These are phyloP conservation scores for Alligator mississippiensis DNA, from an alignment of 2,113 vertebrate genomes.

Conservation along the genomic window DNA sequence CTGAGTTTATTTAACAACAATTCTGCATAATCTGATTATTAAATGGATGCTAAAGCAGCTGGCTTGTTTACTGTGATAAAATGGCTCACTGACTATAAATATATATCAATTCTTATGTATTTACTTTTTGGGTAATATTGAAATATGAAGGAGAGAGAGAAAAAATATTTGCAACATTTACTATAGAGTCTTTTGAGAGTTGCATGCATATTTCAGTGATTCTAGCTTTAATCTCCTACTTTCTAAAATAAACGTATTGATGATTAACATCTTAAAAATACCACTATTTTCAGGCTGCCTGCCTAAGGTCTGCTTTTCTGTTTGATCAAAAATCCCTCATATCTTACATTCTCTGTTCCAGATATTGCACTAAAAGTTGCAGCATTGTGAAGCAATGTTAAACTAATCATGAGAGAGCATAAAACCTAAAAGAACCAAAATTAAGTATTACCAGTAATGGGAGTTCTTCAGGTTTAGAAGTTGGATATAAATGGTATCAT, in stretches of 20 bases:
- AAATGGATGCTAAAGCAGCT: background rate
- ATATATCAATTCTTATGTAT: background rate
- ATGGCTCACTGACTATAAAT: background rate
- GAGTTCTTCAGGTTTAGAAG: background rate
- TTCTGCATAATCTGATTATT: background rate
- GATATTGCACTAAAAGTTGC: background rate
- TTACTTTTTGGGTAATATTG: background rate
- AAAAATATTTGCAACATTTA: background rate
- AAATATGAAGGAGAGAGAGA: background rate
- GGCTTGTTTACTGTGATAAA: background rate
- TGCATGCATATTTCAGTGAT: background rate
- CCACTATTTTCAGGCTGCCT: background rate
- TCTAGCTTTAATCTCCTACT: background rate
- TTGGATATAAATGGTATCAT: background rate
- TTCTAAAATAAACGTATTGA: background rate
- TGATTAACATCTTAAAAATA: background rate
- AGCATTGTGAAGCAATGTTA: background rate
- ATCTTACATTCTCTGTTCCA: background rate
- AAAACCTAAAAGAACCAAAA: background rate
- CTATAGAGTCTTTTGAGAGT: background rate
- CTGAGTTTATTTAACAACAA: background rate
- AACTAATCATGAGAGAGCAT: background rate
- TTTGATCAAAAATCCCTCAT: background rate
- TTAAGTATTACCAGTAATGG: background rate
- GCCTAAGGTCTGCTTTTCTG: background rate